Conservation (phyloP, 2,797 vertebrate genomes). For the Propithecus deckenii region DNA sequence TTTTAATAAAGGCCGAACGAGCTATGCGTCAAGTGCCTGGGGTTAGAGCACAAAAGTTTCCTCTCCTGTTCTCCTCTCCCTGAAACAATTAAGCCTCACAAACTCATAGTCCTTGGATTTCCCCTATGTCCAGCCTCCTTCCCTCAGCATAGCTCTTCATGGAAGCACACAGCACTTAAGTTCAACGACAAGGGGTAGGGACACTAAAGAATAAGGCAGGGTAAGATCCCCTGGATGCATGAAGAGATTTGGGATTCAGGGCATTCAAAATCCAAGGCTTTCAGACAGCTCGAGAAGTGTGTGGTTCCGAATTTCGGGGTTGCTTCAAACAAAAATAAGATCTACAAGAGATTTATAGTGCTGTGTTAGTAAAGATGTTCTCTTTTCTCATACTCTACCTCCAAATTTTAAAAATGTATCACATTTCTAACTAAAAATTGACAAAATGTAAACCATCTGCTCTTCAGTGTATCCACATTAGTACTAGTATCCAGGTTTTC, state of each 20-base stretch:
- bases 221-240: background rate
- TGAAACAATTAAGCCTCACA: background rate
- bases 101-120: background rate
- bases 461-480: background rate
- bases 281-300: background rate
- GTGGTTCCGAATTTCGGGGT: background rate
- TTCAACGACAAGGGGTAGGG: background rate
- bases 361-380: background rate
- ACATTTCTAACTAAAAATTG: background rate
- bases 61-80: fast-evolving
- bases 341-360: background rate
- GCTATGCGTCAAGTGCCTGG: background rate
- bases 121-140: background rate
- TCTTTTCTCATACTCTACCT: background rate
- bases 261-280: background rate
- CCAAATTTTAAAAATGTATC: background rate
- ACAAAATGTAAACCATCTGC: background rate
- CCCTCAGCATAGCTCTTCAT: background rate
- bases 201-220: background rate
- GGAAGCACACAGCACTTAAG: background rate
- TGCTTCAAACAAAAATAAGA: background rate
- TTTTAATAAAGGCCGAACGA: background rate
- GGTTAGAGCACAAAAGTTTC: background rate
- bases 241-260: background rate
- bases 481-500: background rate